phyloP scores from a whole-genome alignment of 1,140 invertebrate species.

The Pseudomyrmex sp. region DNA sequence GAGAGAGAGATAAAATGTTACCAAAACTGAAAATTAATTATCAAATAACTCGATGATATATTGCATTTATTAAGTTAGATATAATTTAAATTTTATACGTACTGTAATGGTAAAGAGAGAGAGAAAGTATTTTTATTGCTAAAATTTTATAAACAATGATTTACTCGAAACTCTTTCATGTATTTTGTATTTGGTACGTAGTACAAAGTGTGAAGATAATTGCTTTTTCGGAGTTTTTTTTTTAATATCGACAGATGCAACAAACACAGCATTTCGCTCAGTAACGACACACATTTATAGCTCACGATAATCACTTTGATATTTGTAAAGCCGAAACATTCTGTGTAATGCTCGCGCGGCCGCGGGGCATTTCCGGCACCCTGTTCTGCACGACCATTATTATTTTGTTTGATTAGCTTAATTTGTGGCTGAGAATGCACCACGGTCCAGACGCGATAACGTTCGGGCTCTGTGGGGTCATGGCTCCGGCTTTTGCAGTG shows the following conservation, averaged over 20 bases:
- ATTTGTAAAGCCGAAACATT: slow-evolving; percentile 39
- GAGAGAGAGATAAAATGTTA: not conserved
- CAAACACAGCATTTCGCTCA: not conserved
- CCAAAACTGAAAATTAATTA: slow-evolving; percentile 43
- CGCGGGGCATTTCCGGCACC: slow-evolving; percentile 28
- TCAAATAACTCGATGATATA: not conserved
- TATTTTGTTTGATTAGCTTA: slow-evolving; percentile 63
- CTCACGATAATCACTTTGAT: slow-evolving; percentile 28
- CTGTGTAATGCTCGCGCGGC: not conserved
- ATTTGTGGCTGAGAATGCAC: slow-evolving; percentile 53
- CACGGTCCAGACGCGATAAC: slow-evolving; percentile 57
- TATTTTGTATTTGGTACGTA: not conserved
- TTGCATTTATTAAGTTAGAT: not conserved
- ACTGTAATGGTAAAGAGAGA: too few species aligned
- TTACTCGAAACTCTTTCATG: too few species aligned
- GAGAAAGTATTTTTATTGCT: too few species aligned
- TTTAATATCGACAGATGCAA: not conserved
- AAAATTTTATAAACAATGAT: too few species aligned
- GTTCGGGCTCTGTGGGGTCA: slow-evolving; percentile 56
- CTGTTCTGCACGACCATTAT: slow-evolving; percentile 45
- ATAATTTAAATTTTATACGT: too few species aligned
- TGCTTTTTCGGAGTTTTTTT: not conserved
- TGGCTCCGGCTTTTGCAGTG: slow-evolving; percentile 51
- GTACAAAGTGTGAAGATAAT: too few species aligned
- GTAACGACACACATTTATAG: not conserved